Evolutionary conservation across 2,113 vertebrate species (phyloP), one percentile per base, ranked within the genome.

Genomic region (Tachysurus vachellii): DNA sequence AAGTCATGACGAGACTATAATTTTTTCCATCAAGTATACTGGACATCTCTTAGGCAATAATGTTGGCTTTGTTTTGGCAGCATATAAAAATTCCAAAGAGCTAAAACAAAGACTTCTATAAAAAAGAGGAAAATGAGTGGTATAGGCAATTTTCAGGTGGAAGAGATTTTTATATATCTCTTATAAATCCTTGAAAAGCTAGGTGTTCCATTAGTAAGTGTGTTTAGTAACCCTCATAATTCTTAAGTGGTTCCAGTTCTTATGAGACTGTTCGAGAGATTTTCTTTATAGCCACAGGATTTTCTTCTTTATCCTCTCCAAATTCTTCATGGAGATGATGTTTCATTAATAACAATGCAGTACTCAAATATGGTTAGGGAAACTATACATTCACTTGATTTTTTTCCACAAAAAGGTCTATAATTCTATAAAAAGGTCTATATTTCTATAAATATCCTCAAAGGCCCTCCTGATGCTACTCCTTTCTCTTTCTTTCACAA

Each of bases 291-390:
- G 80, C 73, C 77, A 57, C 28, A 59, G 85, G 26, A 66, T 84
- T 53, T 81, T 87, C 54, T 81, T 44, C 50, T 16, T 87, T 66
- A 89, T 85, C 36, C 82, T 71, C 61, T 86, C 71, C 71, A 86
- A 88, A 89, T 88, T 86, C 89, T 86, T n/a, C 59, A 61, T 87
- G 56, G 44, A 80, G 64, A 73, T 82, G 80, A 79, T 61, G 85
- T 85, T 90, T 64, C 85, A 88, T 85, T 88, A 83, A 89, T 81
- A 57, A 36, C 62, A 89, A 66, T 82, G 44, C 56, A 87, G 61
- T 28, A 82, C 68, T 89, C 73, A 83, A 80, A 80, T 82, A 64
- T 56, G 53, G 54, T 50, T 10, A 68, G 23, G 50, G 76, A 86
- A 82, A 50, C 54, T 62, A 85, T 81, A 85, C 71, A 85, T 89